Conservation (phyloP, 2,797 vertebrate species). For the Characodon lateralis region DNA sequence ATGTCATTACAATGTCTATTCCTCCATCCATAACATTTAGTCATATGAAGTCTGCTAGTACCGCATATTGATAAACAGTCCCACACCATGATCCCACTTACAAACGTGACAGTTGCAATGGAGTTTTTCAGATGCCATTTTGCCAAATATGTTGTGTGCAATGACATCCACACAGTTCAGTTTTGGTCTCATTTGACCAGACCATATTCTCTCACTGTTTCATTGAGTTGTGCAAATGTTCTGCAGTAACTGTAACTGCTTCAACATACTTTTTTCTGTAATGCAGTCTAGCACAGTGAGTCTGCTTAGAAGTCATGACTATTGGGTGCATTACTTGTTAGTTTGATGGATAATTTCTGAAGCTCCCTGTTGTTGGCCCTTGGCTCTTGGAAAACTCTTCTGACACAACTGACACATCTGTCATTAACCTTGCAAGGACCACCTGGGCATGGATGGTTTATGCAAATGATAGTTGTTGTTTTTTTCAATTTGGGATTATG, state of each 20-base stretch:
- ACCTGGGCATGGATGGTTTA: neutral
- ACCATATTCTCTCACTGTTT: neutral
- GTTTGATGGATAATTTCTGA: neutral
- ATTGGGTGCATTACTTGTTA: neutral
- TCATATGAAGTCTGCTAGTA: neutral
- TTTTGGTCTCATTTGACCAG: neutral
- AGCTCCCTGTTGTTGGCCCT: neutral
- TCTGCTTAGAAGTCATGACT: neutral
- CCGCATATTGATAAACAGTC: neutral
- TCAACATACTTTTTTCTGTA: neutral
- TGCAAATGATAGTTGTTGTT: neutral
- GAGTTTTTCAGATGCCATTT: neutral
- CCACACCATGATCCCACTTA: neutral
- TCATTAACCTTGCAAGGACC: neutral
- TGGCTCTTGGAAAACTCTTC: neutral
- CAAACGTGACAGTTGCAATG: neutral
- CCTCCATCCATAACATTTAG: too few species aligned
- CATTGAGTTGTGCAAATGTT: neutral
- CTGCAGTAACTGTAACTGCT: neutral
- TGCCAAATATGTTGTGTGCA: neutral
- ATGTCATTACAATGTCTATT: too few species aligned
- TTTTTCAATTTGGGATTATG: neutral
- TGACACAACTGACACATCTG: neutral
- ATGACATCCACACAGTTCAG: too few species aligned
- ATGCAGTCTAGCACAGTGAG: neutral